Evolutionary conservation across 2,797 vertebrate genomes (phyloP), one percentile per base, ranked within the genome.

Genomic region (Xiphorhynchus erythropygius): DNA sequence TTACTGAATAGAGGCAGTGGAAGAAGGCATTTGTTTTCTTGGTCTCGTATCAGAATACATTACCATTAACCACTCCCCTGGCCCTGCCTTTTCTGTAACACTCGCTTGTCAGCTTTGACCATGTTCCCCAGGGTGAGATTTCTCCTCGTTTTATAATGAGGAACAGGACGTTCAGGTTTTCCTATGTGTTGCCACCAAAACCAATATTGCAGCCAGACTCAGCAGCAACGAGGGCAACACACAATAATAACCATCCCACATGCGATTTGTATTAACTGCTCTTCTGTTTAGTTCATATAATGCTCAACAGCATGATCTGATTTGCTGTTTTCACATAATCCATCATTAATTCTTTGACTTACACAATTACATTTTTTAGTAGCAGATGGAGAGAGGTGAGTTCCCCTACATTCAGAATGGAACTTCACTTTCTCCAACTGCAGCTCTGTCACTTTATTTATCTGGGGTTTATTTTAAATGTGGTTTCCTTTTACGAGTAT

Each of bases 211-310:
- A 90, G 57, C 57, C 11, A 9, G 70, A 78, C 76, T 71, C 62
- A 23, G 74, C 74, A 80, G 33, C 69, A 68, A 3, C 4, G 5
- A 65, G 86, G 67, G 89, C 89, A 93, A 53, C 50, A 22, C 5
- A 4, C 44, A 83, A 41, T 87, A 89, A 83, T 77, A 94, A 56
- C 75, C 64, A 8, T 83, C 80, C 81, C 80, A 79, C 73, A 25
- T 91, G 80, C 24, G 50, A 78, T 79, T 80, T 81, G 86, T 79
- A 81, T 94, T 91, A 90, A 84, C 85, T 86, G 33, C 46, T 87
- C 22, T 79, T 94, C 68, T 75, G 22, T 93, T 92, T 89, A 81
- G 83, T 82, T 96, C 93, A 68, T 91, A 30, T 91, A 96, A 79
- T 74, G 77, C 60, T 87, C 82, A 92, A 77, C 91, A 93, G 79